phyloP scores from a whole-genome alignment of 2,797 vertebrate genomes.

The Sebastes dallii region DNA sequence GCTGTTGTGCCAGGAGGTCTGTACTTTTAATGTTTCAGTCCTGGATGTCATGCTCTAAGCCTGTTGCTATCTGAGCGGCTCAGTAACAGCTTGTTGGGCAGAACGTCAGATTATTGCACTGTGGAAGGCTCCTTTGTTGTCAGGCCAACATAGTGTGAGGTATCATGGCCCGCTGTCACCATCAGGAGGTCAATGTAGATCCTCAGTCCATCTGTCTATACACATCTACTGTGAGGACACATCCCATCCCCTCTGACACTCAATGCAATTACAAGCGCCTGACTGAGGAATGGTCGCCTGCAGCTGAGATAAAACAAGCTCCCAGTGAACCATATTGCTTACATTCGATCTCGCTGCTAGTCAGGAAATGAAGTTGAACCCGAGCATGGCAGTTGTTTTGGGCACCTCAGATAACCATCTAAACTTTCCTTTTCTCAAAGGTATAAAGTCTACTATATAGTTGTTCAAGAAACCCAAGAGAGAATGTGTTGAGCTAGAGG shows the following conservation, averaged over 20 bases:
- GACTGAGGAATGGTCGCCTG: constrained; percentile 53
- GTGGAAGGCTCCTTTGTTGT: constrained; percentile 75
- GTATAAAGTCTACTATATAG: background rate
- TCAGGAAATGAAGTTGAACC: constrained; percentile 62
- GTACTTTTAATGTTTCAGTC: constrained; percentile 3
- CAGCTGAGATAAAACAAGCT: constrained; percentile 58
- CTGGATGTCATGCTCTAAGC: constrained; percentile 12
- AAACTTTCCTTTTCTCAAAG: background rate
- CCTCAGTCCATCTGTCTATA: constrained; percentile 79
- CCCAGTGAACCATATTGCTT: constrained; percentile 42
- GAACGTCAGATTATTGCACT: constrained; percentile 68
- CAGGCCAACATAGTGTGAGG: constrained; percentile 73
- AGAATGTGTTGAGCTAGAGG: background rate
- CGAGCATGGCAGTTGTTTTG: constrained; percentile 14
- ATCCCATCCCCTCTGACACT: constrained; percentile 67
- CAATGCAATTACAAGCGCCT: constrained; percentile 71
- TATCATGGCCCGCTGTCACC: constrained; percentile 67
- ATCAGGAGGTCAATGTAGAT: constrained; percentile 69
- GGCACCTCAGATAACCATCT: constrained; percentile 14
- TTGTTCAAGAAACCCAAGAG: background rate
- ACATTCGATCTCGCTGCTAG: constrained; percentile 22
- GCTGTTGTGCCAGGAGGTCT: background rate
- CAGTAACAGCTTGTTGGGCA: constrained; percentile 74
- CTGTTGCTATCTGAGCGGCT: constrained; percentile 54
- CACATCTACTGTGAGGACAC: constrained; percentile 64